Conservation (phyloP, 2,888 invertebrate species). For the Limnephilus lunatus region DNA sequence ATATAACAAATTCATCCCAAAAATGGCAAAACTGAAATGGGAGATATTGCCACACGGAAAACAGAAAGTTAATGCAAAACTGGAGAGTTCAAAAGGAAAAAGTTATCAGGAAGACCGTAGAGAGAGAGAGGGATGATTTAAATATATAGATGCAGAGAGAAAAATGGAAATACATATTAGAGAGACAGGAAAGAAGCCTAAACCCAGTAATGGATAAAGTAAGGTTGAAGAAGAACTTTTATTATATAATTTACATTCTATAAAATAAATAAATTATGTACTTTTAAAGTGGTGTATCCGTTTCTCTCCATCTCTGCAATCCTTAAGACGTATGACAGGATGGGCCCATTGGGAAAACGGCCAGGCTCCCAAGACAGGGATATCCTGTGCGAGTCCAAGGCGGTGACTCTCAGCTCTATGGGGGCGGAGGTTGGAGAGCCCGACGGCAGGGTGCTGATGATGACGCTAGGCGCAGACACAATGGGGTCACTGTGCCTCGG, state of each 20-base stretch:
- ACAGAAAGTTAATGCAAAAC: too few species aligned
- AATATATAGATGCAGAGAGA: too few species aligned
- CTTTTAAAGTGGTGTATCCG: conserved; percentile 82
- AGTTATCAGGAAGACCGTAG: too few species aligned
- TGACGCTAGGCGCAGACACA: conserved; percentile 85
- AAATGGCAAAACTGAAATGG: too few species aligned
- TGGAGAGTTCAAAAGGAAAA: too few species aligned
- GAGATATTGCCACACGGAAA: too few species aligned
- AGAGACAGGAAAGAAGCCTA: background rate
- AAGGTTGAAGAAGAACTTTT: background rate
- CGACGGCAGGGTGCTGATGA: conserved; percentile 85
- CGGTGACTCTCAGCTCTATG: conserved; percentile 84
- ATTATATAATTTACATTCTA: too few species aligned
- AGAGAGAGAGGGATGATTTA: too few species aligned
- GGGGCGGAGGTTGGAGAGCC: conserved; percentile 89
- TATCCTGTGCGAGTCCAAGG: conserved; percentile 89
- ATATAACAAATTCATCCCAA: too few species aligned
- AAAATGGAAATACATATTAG: too few species aligned
- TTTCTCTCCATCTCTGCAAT: conserved; percentile 79
- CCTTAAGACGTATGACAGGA: conserved; percentile 89
- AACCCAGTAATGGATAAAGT: background rate
- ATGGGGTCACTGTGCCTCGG: conserved; percentile 82
- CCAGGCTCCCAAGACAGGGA: conserved; percentile 94
- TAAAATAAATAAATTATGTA: conserved; percentile 68
- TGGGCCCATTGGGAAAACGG: conserved; percentile 90